Evolutionary conservation across 2,113 vertebrate species (phyloP).

Genomic region (Percopsis transmontana): DNA sequence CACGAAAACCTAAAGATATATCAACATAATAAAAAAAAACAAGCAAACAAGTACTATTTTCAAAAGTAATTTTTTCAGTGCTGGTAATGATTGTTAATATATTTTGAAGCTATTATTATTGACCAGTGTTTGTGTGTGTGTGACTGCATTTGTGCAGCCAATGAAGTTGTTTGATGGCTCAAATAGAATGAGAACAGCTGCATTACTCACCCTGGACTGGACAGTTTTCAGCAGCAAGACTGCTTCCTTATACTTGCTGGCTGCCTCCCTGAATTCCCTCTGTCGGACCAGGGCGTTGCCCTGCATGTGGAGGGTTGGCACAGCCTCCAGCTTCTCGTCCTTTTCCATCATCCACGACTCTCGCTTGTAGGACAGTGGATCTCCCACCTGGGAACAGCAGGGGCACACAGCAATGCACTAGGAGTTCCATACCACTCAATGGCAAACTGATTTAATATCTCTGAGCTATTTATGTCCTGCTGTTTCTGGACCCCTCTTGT

Average conservation of each 20-base stretch:
- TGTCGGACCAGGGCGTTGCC: slow-evolving; percentile 83
- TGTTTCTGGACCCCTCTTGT: slow-evolving; percentile 13
- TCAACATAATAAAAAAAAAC: too few species aligned
- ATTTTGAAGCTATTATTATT: too few species aligned
- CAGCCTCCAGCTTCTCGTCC: slow-evolving; percentile 84
- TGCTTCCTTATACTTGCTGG: slow-evolving; percentile 86
- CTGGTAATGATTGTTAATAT: too few species aligned
- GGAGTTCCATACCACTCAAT: slow-evolving; percentile 7
- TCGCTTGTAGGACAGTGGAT: slow-evolving; percentile 82
- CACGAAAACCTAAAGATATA: too few species aligned
- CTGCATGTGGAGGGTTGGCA: slow-evolving; percentile 82
- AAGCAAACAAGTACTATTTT: too few species aligned
- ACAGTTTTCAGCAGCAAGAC: slow-evolving; percentile 85
- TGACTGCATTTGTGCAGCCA: neutral
- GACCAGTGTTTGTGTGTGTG: too few species aligned
- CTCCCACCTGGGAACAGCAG: slow-evolving; percentile 78
- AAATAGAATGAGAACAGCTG: neutral
- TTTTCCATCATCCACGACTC: slow-evolving; percentile 91
- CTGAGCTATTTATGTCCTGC: neutral
- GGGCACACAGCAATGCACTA: neutral
- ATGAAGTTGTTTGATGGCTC: neutral
- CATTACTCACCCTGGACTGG: slow-evolving; percentile 83
- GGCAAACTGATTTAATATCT: neutral
- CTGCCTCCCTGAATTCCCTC: slow-evolving; percentile 76
- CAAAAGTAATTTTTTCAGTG: too few species aligned